Percentiles rank a stretch among this genome's conserved stretches.
Evolutionary conservation across 2,888 invertebrate species (phyloP).

Genomic region (Eupithecia subfuscata): DNA sequence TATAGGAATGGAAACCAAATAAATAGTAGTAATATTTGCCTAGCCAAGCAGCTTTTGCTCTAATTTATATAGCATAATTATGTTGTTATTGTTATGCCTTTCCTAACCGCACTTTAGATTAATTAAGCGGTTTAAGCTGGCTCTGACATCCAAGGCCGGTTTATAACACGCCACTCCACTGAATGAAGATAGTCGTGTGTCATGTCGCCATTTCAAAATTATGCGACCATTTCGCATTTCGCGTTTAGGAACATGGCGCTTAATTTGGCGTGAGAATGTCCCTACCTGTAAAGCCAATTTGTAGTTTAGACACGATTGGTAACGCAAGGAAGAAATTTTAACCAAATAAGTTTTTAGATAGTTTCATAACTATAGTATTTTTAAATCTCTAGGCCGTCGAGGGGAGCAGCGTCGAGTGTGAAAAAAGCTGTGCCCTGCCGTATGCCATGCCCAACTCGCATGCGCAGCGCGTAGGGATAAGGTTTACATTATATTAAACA

Average conservation of each 20-base stretch:
- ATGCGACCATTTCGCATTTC: background rate
- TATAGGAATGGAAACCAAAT: background rate
- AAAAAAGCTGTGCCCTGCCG: too few species aligned
- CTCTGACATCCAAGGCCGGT: conserved; percentile 21
- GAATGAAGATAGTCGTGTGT: background rate
- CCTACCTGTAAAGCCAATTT: background rate
- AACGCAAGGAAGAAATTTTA: background rate
- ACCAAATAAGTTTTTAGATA: background rate
- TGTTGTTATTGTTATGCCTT: background rate
- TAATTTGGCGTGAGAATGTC: background rate
- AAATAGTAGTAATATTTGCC: background rate
- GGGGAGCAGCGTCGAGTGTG: too few species aligned
- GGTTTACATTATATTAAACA: too few species aligned
- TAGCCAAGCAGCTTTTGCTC: background rate
- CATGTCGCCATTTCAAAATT: background rate
- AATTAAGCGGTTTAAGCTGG: conserved; percentile 23
- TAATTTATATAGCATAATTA: background rate
- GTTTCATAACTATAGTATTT: too few species aligned
- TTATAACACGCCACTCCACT: background rate
- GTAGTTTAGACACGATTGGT: background rate
- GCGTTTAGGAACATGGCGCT: background rate
- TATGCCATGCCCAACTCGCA: too few species aligned
- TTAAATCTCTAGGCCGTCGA: too few species aligned
- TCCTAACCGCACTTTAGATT: conserved; percentile 24
- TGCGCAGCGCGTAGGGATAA: too few species aligned